Conservation (phyloP, 2,113 vertebrate species). For the Phasianus colchicus region DNA sequence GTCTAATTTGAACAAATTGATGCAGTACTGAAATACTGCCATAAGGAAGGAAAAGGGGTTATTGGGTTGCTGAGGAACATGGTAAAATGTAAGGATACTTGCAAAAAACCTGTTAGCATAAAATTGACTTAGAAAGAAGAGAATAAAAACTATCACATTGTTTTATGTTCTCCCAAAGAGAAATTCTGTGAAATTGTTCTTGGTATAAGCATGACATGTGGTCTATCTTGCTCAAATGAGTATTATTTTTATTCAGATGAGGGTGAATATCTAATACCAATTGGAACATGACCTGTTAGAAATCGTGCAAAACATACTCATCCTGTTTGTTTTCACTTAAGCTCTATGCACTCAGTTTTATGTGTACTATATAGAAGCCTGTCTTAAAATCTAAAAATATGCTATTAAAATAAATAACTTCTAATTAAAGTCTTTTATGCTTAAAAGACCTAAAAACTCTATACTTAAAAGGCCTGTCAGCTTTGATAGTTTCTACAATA, state of each 20-base stretch:
- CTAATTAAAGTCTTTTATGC: not conserved
- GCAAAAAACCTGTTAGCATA: not conserved
- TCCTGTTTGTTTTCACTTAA: not conserved
- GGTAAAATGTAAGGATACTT: not conserved
- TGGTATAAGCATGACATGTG: accelerated
- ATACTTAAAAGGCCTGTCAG: not conserved
- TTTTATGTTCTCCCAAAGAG: not conserved
- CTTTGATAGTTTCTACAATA: not conserved
- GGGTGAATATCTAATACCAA: not conserved
- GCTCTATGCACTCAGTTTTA: not conserved
- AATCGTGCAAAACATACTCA: not conserved
- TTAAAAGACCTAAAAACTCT: not conserved
- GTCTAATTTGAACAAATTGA: not conserved
- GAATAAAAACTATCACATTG: not conserved
- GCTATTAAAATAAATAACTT: not conserved
- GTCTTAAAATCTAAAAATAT: not conserved
- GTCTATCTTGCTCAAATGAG: not conserved
- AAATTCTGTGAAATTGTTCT: not conserved
- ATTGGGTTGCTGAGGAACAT: not conserved
- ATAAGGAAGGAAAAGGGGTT: not conserved
- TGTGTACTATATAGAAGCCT: not conserved
- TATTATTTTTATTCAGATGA: not conserved
- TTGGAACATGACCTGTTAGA: not conserved
- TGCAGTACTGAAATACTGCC: not conserved
- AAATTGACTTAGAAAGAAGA: not conserved